Evolutionary conservation across 2,797 vertebrate species (phyloP), one percentile per base, ranked within the genome.

Genomic region (Fundulus diaphanus): DNA sequence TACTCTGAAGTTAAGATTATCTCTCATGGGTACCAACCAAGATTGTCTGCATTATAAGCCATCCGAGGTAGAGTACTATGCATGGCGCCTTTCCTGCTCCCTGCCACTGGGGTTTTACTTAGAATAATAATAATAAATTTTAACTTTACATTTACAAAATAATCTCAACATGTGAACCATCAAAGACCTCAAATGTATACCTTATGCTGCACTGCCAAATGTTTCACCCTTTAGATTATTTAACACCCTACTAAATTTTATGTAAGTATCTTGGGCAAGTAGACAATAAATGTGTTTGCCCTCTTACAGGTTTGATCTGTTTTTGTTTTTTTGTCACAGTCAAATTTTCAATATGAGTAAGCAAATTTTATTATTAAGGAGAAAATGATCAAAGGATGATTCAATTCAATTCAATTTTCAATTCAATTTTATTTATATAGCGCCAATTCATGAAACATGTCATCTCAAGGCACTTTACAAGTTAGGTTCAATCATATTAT

Each of bases 1-100:
- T 63, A 65, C 61, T 37, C 44, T 22, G 5, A 5, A 22, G 20
- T 76, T 74, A 18, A 63, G 33, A 59, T 81, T 2, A 74, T 76
- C 52, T 40, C 63, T 67, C 44, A 84, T 22, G 48, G 44, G n/a
- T 56, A 35, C 13, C 54, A 27, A 67, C 27, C 68, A 1, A 78
- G 24, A 40, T 61, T 51, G 22, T 70, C 63, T 48, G 66, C 18
- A 68, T 72, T 42, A 18, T 52, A 37, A 27, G 27, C n/a, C 6
- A 74, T 27, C n/a, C 31, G 59, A n/a, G 51, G 44, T 49, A 69
- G 20, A n/a, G 35, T 52, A 7, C 20, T 59, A 69, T 72, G 69
- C 52, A 59, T 67, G 27, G n/a, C 1, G 49, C 0, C 31, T 68
- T 69, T 52, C 33, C 29, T 57, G 27, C 16, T 63, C 74, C 44